These are phyloP conservation scores for Odontamblyopus rebecca DNA, from an alignment of 2,797 vertebrate genomes.

Conservation along the genomic window DNA sequence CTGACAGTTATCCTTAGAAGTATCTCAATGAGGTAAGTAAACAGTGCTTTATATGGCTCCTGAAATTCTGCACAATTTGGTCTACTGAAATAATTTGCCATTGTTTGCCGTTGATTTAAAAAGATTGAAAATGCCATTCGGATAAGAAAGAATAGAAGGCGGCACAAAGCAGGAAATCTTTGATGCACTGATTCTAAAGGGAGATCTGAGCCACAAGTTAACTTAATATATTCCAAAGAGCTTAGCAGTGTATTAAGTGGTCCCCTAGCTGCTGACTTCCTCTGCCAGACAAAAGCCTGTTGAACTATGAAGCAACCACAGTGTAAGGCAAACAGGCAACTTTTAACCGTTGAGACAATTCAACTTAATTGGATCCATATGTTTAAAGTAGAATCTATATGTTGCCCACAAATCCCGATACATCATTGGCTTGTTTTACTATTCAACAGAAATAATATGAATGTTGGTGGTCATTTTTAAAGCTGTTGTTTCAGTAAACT, in stretches of 20 bases:
- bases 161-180: constrained; percentile 48
- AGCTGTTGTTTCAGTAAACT: constrained; percentile 31
- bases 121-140: constrained; percentile 39
- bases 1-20: constrained; percentile 55
- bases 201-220: constrained; percentile 59
- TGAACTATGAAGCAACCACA: constrained; percentile 42
- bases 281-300: constrained; percentile 42
- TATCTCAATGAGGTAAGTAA: constrained; percentile 52
- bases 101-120: constrained; percentile 28
- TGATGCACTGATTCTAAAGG: constrained; percentile 59
- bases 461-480: constrained; percentile 20
- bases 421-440: background rate
- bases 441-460: constrained; percentile 13
- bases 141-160: constrained; percentile 29
- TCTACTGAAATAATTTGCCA: constrained; percentile 33
- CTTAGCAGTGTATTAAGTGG: constrained; percentile 60
- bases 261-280: constrained; percentile 59
- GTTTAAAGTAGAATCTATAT: background rate
- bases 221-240: constrained; percentile 68
- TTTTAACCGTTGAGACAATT: background rate
- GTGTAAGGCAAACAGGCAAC: constrained; percentile 31
- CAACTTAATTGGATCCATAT: background rate
- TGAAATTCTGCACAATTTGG: constrained; percentile 19
- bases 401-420: too few relatives aligned
- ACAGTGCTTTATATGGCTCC: constrained; percentile 46